Evolutionary conservation across 2,113 vertebrate species (phyloP), one percentile per base, ranked within the genome.

Genomic region (Verasper variegatus): DNA sequence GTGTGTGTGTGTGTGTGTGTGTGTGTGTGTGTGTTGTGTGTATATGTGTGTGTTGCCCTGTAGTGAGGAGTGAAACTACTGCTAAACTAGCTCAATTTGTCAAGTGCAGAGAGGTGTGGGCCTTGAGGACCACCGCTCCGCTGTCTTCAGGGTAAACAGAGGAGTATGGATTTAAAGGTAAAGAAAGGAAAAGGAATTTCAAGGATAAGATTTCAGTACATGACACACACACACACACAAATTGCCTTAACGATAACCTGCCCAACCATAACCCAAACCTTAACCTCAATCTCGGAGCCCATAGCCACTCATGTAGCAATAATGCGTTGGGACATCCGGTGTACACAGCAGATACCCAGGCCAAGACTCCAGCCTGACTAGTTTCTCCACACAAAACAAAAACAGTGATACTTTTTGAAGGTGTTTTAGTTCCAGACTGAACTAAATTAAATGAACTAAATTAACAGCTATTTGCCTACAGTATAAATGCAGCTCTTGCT

Each of bases 81-180:
- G 59, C 82, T 86, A 84, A 93, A 91, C 89, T 89, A 91, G 89
- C 83, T 91, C 88, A 92, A 93, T 93, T 93, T 93, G 92, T 93
- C 89, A 91, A 85, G 80, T 88, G 79, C 89, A 83, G 82, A 87
- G 77, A 88, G 85, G 83, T 88, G 83, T 86, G 82, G 76, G 71
- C 85, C 88, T 91, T 40, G 54, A 88, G 85, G 89, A 77, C 83
- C 71, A 74, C 68, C 68, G 64, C 69, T 81, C 60, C 20, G 37
- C 57, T 73, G 80, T 80, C 82, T 83, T 84, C 69, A 54, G 92
- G 88, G 77, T 81, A 86, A 90, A 87, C 74, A 76, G 55, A 81
- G 45, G 52, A 61, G 31, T 24, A 61, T 31, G 31, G 35, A 40
- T 62, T 63, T 45, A 42, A 63, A 62, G 20, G 59, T 55, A 55